Evolutionary conservation across 2,113 vertebrate genomes (phyloP), one percentile per base, ranked within the genome.

Genomic region (Larimichthys crocea): DNA sequence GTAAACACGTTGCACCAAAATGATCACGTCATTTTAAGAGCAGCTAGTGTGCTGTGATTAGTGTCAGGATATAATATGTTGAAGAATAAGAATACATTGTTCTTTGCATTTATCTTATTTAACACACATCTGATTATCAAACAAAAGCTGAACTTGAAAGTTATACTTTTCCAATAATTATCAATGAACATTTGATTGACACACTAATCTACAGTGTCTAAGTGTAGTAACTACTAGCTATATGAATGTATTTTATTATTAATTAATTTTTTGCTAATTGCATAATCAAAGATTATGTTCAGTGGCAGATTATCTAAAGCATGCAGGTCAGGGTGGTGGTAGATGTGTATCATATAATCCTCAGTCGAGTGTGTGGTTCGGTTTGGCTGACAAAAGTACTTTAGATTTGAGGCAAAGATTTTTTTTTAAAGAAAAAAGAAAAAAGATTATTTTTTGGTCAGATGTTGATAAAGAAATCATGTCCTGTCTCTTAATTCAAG

Each of bases 1-100:
- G 84, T 89, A 81, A 90, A 88, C 82, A 74, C 55, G 77, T 53
- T 76, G 84, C 63, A 73, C 31, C 74, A 67, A 49, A 73, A 66
- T 60, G 55, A 64, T 55, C 50, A 44, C n/a, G 31, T 77, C 60
- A 61, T 66, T 80, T 74, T 62, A 79, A 64, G 31, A 59, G 63
- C 35, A 31, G 68, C 70, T 29, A 16, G 12, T 35, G 24, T 56
- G 64, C 62, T 59, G 22, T 63, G 35, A 72, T 77, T 63, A 56
- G 71, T 44, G 31, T 42, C 15, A 19, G 26, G 20, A 64, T 49
- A 40, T 62, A 9, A 50, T 57, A n/a, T 19, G 50, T 62, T 68
- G 9, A 35, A 77, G 57, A 56, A 10, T 63, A 35, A 44, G 40
- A 26, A 26, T 26, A 49, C 44, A 46, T 10, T 59, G 11, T 48